Evolutionary conservation across 2,113 vertebrate species (phyloP).

Genomic region (Miniopterus natalensis): DNA sequence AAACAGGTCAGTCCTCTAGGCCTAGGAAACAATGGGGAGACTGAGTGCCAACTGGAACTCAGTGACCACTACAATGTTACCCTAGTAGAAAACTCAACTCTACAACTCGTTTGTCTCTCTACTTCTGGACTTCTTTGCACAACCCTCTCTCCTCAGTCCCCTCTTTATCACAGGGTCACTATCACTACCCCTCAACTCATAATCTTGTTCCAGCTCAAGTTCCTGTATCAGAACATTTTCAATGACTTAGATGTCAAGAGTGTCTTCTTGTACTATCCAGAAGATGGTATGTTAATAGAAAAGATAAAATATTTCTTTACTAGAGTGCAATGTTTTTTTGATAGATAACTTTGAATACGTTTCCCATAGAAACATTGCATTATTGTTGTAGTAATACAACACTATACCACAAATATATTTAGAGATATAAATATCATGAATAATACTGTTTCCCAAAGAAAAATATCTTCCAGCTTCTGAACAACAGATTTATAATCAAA

Average conservation of each 20-base stretch:
- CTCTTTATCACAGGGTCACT: not conserved
- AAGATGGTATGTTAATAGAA: not conserved
- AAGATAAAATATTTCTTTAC: not conserved
- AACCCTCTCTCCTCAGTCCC: not conserved
- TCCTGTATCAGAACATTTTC: not conserved
- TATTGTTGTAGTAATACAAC: not conserved
- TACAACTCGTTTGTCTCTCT: not conserved
- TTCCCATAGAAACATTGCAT: not conserved
- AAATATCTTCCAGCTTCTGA: slow-evolving; percentile 29
- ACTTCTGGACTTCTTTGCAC: not conserved
- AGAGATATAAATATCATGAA: not conserved
- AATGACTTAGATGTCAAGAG: not conserved
- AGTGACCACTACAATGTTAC: not conserved
- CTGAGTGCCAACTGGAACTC: not conserved
- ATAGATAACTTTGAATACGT: not conserved
- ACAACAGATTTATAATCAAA: slow-evolving; percentile 9
- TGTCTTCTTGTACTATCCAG: not conserved
- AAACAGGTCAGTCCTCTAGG: not conserved
- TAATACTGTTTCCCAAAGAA: not conserved
- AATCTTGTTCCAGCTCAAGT: not conserved
- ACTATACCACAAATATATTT: not conserved
- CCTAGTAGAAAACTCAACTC: not conserved
- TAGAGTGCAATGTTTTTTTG: not conserved
- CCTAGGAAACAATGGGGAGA: not conserved
- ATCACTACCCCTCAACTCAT: not conserved